phyloP scores from a whole-genome alignment of 2,113 vertebrate species.

The Tretioscincus oriximinensis region DNA sequence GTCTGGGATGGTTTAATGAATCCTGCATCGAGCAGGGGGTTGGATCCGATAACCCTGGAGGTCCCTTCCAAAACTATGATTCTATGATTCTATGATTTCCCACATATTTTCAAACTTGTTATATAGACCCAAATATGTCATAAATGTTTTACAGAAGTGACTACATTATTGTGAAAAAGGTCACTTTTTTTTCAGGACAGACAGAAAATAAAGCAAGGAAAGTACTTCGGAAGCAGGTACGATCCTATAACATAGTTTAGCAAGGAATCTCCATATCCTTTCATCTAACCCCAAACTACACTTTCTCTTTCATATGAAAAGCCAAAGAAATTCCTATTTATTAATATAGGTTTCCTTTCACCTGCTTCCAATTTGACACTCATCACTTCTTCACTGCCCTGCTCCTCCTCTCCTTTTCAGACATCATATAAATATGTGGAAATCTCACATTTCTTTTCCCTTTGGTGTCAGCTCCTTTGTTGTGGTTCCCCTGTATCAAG shows the following conservation, averaged over 20 bases:
- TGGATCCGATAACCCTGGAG: too few relatives aligned
- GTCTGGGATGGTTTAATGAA: too few relatives aligned
- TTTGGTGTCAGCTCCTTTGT: slow-evolving; percentile 38
- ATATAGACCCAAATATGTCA: neutral
- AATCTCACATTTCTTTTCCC: slow-evolving; percentile 17
- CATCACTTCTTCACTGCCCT: neutral
- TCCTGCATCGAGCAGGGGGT: too few relatives aligned
- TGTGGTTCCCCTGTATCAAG: slow-evolving; percentile 41
- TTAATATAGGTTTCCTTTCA: slow-evolving; percentile 36
- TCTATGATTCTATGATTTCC: too few relatives aligned
- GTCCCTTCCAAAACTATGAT: too few relatives aligned
- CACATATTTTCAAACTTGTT: neutral
- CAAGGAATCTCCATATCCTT: neutral
- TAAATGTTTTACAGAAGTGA: neutral
- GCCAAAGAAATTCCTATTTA: neutral
- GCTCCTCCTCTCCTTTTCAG: slow-evolving; percentile 41
- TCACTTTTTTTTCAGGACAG: neutral
- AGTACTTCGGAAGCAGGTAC: neutral
- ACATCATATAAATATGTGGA: slow-evolving; percentile 52
- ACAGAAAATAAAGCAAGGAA: neutral
- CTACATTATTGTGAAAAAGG: neutral
- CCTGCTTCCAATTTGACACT: slow-evolving; percentile 33
- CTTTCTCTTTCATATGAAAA: neutral
- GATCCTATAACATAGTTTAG: neutral
- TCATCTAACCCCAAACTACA: neutral